phyloP scores from a whole-genome alignment of 2,888 invertebrate genomes.

The Polyommatus iphigenia region DNA sequence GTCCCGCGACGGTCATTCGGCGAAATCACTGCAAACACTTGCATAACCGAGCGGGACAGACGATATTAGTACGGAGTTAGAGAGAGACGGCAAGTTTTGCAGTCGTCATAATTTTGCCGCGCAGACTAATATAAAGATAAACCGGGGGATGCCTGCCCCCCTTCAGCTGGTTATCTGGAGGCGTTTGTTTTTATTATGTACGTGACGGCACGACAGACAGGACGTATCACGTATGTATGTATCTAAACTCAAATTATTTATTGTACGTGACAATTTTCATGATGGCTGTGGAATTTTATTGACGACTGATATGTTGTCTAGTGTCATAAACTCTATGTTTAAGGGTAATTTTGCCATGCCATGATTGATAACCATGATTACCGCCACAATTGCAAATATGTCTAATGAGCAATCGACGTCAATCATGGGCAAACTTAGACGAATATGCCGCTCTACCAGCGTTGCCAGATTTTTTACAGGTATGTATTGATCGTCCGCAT shows the following conservation, averaged over 20 bases:
- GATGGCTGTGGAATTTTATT: neutral
- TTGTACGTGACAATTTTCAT: neutral
- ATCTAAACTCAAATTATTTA: neutral
- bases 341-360: too few relatives aligned
- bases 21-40: constrained; percentile 33
- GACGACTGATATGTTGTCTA: neutral
- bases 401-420: too few relatives aligned
- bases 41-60: constrained; percentile 37
- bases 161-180: constrained; percentile 24
- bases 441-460: too few relatives aligned
- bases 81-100: constrained; percentile 67
- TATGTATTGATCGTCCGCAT: too few relatives aligned
- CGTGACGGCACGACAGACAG: constrained; percentile 9
- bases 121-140: constrained; percentile 81
- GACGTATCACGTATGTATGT: neutral
- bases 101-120: constrained; percentile 81
- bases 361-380: too few relatives aligned
- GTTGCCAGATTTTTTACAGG: too few relatives aligned
- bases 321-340: neutral
- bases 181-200: constrained; percentile 29
- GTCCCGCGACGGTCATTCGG: constrained; percentile 42
- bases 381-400: too few relatives aligned
- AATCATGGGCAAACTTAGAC: too few relatives aligned
- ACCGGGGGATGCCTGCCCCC: constrained; percentile 48
- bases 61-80: constrained; percentile 37